Evolutionary conservation across 1,140 invertebrate species (phyloP).

Genomic region (Chironomus tepperi): DNA sequence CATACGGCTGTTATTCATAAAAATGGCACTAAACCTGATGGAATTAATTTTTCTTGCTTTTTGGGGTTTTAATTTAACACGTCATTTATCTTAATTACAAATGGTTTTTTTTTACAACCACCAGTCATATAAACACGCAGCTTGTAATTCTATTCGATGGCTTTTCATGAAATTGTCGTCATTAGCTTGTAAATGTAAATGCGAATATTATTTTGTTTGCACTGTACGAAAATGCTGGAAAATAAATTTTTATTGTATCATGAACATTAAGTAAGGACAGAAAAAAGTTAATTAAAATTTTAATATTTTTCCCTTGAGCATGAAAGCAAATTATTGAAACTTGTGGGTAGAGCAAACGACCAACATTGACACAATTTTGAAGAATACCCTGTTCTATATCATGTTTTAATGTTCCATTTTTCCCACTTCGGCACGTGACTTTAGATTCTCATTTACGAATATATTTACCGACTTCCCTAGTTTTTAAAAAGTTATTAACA

Average conservation of each 20-base stretch:
- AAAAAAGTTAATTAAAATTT: slow-evolving; percentile 12
- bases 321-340: too few relatives aligned
- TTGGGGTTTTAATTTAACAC: slow-evolving; percentile 17
- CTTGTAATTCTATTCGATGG: background rate
- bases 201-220: background rate
- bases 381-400: too few relatives aligned
- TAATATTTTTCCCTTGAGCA: background rate
- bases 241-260: background rate
- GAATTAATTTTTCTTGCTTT: background rate
- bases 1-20: slow-evolving; percentile 8
- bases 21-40: slow-evolving; percentile 16
- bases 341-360: background rate
- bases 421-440: background rate
- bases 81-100: slow-evolving; percentile 22
- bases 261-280: background rate
- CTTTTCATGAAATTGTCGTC: background rate
- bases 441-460: background rate
- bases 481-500: too few relatives aligned
- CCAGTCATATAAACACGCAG: background rate
- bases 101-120: background rate
- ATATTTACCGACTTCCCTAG: background rate
- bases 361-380: background rate
- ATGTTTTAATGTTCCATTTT: background rate
- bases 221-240: too few relatives aligned
- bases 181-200: background rate